Base-by-base conservation (phyloP, 2,797 vertebrate genomes). In the Lemur catta region DNA sequence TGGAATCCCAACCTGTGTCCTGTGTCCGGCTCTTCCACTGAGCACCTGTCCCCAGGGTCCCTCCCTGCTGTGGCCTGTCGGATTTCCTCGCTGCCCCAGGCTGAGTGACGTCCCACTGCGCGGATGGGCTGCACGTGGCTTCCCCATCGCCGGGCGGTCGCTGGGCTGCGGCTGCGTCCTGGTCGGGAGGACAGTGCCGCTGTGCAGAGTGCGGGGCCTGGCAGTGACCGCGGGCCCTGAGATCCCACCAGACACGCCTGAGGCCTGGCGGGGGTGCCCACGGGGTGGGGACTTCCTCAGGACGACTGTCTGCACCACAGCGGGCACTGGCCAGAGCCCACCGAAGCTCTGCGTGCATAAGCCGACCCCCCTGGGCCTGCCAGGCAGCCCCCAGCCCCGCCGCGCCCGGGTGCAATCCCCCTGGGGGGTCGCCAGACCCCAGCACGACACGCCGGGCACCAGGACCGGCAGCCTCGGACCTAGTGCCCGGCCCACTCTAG, bases 51-150 rank as follows among this genome's bases (percentile, higher is more conserved):
- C 63, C 1, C 2, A 0, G 4, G 52, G 61, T 1, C 11, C 41
- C 3, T 43, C 43, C 43, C 1, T 43, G 43, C 43, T 43, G 7
- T 8, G 43, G 43, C 43, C 43, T 43, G 43, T 43, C 43, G 7
- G 7, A 43, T 43, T 43, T 0, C 67, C 75, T 20, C 4, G 4
- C 50, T 57, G 55, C 55, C 22, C 2, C 3, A 9, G 55, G 18
- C 15, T 5, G 59, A 41, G 35, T 6, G 6, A 17, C 0, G 0
- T 6, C 3, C 18, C n/a, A 0, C 6, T 1, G 5, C 11, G 15
- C 0, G 30, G 82, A 26, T 0, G 55, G 61, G 4, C 55, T 26
- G 14, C 4, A 6, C 7, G 7, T 12, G 1, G 63, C 20, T 26
- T 14, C 28, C 15, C 30, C 30, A 17, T 24, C 11, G 0, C 30